These are phyloP conservation scores for Heliothis peltigera DNA, from an alignment of 2,888 invertebrate genomes.

Conservation along the genomic window DNA sequence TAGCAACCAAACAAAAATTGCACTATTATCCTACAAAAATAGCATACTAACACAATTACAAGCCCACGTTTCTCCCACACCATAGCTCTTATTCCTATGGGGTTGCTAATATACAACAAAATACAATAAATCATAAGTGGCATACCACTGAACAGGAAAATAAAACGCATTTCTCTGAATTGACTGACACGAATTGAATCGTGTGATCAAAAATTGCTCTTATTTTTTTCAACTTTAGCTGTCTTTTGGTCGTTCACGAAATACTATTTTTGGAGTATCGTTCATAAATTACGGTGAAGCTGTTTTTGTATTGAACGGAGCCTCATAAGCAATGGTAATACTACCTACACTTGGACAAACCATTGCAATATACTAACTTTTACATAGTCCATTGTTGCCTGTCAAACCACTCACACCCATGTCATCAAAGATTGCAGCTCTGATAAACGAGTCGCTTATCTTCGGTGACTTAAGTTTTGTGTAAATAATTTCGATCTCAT, in stretches of 20 bases:
- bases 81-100: constrained; percentile 43
- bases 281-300: neutral
- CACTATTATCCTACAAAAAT: neutral
- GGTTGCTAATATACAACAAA: constrained; percentile 47
- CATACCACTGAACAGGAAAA: constrained; percentile 85
- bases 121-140: constrained; percentile 77
- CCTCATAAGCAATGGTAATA: too few relatives aligned
- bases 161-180: constrained; percentile 73
- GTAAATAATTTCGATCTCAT: too few relatives aligned
- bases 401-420: too few relatives aligned
- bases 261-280: constrained; percentile 6
- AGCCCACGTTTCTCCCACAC: constrained; percentile 26
- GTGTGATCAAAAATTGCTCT: constrained; percentile 66
- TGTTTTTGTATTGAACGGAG: neutral
- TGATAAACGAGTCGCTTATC: too few relatives aligned
- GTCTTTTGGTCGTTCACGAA: constrained; percentile 34
- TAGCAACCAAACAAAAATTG: too few relatives aligned
- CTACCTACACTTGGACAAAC: too few relatives aligned
- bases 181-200: constrained; percentile 66
- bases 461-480: too few relatives aligned
- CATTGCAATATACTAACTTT: too few relatives aligned
- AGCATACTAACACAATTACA: constrained; percentile 5
- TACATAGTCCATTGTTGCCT: too few relatives aligned
- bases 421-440: too few relatives aligned
- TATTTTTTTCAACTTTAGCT: constrained; percentile 48